phyloP scores from a whole-genome alignment of 2,797 vertebrate genomes.

The Enteromius thamalakanensis region DNA sequence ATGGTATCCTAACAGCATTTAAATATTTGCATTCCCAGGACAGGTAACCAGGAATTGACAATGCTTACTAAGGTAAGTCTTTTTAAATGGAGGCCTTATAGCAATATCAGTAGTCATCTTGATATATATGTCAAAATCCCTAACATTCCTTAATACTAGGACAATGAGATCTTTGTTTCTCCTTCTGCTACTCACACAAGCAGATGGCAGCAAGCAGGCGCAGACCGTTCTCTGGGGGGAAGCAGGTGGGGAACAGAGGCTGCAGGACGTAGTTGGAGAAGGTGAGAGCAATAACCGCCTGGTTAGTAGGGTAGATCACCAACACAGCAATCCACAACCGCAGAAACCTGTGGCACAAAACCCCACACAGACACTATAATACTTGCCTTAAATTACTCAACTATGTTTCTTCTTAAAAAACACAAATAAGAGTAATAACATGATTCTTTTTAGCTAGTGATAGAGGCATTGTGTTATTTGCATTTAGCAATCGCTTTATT shows the following conservation, averaged over 20 bases:
- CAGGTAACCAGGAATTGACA: neutral
- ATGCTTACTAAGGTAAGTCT: neutral
- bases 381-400: neutral
- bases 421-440: neutral
- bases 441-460: neutral
- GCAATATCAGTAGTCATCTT: neutral
- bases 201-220: constrained; percentile 87
- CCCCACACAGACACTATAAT: neutral
- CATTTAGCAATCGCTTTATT: neutral
- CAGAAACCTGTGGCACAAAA: constrained; percentile 79
- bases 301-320: constrained; percentile 94
- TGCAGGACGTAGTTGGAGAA: constrained; percentile 94
- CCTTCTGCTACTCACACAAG: constrained; percentile 81
- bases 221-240: constrained; percentile 86
- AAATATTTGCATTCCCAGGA: neutral
- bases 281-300: constrained; percentile 92
- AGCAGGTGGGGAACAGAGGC: constrained; percentile 89
- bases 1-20: neutral
- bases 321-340: constrained; percentile 91
- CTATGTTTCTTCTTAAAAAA: neutral
- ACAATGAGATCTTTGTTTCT: neutral
- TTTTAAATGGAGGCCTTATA: neutral
- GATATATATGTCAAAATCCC: neutral
- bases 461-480: neutral
- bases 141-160: neutral